Evolutionary conservation across 2,113 vertebrate species (phyloP).

Genomic region (Pterocles burchelli): DNA sequence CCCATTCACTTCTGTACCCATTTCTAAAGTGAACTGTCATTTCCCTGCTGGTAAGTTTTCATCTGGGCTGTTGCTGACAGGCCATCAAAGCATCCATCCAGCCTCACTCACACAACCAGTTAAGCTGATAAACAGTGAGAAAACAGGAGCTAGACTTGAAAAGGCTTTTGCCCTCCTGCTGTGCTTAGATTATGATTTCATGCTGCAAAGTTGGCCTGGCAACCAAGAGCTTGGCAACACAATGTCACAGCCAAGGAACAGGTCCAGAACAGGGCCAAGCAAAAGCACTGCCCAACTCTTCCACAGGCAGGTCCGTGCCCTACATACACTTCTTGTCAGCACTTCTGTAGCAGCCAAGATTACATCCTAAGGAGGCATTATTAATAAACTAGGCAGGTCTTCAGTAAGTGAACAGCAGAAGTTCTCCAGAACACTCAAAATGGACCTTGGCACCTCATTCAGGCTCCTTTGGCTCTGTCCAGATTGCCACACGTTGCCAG

Average conservation of each 20-base stretch:
- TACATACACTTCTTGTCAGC: background rate
- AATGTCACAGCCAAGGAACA: background rate
- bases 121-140: background rate
- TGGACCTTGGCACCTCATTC: background rate
- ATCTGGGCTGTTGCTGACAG: background rate
- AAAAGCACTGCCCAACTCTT: background rate
- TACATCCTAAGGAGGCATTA: background rate
- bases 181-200: constrained; percentile 56
- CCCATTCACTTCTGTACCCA: background rate
- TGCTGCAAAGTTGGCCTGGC: constrained; percentile 41
- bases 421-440: constrained; percentile 5
- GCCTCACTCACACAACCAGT: background rate
- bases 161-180: background rate
- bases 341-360: background rate
- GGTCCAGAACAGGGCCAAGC: background rate
- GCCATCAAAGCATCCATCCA: background rate
- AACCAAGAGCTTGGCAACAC: constrained; percentile 17
- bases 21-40: background rate
- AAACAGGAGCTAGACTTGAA: background rate
- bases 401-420: background rate
- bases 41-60: background rate
- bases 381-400: constrained; percentile 58
- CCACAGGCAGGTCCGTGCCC: background rate
- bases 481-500: constrained; percentile 33
- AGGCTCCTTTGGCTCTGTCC: background rate